Base-by-base conservation (phyloP, 2,113 vertebrate species). In the Scatophagus argus region DNA sequence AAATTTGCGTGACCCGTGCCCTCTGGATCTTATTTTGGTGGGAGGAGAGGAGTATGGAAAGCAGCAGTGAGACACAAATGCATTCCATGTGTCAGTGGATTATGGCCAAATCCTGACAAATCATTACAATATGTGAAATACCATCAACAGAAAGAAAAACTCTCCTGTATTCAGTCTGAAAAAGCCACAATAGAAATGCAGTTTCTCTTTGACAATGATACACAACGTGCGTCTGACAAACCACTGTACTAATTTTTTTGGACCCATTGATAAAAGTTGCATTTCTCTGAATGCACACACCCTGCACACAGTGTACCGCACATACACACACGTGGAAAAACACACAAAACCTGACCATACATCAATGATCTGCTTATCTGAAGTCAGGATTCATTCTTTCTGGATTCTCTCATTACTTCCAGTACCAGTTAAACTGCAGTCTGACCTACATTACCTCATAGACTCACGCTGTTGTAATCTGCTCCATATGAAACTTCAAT, bases 51-150 rank as follows among this genome's bases (percentile, higher is more conserved):
- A 62, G 7, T 58, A 4, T 27, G 25, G 39, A 31, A 5, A 27
- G 41, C 11, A 25, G 21, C 3, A 9, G 13, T 21, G 25, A 61
- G 36, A 66, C 51, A 73, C 10, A 34, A 63, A 64, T 25, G 7
- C 12, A 19, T 61, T 77, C 69, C 83, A 77, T 25, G 41, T 81
- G 76, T 62, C 65, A 46, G 54, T 27, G 23, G 51, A 51, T 59
- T 74, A 59, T 8, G 3, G 19, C 51, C 63, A 84, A 60, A 85
- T 78, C 55, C 77, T 0, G 9, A 65, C 41, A 83, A 85, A 90
- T 86, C 16, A 79, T 63, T 86, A 19, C 55, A 82, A 46, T 44
- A 62, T 86, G 72, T 59, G 58, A 13, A 51, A 81, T 2, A 5
- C 12, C 1, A 11, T 72, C 39, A 31, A 38, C 58, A 65, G 19